Base-by-base conservation (phyloP, 2,797 vertebrate genomes). In the Emydoidea blandingii region DNA sequence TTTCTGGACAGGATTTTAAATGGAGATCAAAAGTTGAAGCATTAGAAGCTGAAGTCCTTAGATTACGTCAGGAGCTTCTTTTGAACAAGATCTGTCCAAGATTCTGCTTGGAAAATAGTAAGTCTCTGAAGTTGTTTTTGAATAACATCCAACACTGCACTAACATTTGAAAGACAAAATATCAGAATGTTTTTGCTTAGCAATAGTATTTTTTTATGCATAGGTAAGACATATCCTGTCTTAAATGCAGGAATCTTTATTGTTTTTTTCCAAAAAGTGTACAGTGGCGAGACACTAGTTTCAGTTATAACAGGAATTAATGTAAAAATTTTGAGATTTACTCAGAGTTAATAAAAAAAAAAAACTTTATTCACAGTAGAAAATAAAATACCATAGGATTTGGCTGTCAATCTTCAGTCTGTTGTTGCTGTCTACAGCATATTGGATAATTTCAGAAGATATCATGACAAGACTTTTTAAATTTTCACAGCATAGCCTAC, bases 1-100 rank as follows among this genome's bases (percentile, higher is more conserved):
- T 99, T 83, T 97, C 92, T 2, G 44, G 95, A 76, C 96, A 90
- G 86, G 98, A 99, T 52, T 96, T 94, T 34, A 92, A 94, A 53
- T 98, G 98, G 98, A 99, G 92, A 95, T 94, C 86, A 0, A 98
- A 97, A 95, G 98, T 98, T 29, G 90, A 97, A 97, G 94, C 31
- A 3, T 98, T 99, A 88, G 98, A 99, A 98, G 98, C 98, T 89
- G 99, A 99, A 98, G 98, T 99, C 96, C 97, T 99, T 88, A 97
- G 94, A 52, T 98, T 99, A 92, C 98, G 95, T 16, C 99, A 99
- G 95, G 98, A 99, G 65, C 94, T 99, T 62, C 96, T 99, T 89
- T 95, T 99, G 85, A 96, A 80, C 83, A 98, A 90, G 83, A 91
- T 98, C 90, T 96, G 87, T 91, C 94, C 96, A 0, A 95, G 79